phyloP scores from a whole-genome alignment of 2,113 vertebrate genomes.

The Toxotes chatareus region DNA sequence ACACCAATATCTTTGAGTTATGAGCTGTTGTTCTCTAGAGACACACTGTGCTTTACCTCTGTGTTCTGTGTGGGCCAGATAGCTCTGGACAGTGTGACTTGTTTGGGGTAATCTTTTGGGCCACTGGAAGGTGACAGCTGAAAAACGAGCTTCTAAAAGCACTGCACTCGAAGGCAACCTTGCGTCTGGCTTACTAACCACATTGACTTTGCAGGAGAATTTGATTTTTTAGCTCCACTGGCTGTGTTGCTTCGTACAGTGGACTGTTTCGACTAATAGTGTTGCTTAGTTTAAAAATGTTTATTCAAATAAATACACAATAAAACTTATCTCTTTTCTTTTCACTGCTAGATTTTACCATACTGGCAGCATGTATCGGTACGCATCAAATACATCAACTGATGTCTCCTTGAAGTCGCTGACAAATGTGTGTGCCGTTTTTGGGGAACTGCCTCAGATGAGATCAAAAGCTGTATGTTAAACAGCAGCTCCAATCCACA shows the following conservation, averaged over 20 bases:
- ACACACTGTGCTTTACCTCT: slow-evolving; percentile 59
- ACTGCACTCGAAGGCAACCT: slow-evolving; percentile 48
- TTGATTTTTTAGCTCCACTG: neutral
- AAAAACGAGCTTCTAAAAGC: slow-evolving; percentile 76
- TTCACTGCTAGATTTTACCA: neutral
- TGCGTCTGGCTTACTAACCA: slow-evolving; percentile 48
- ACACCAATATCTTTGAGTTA: slow-evolving; percentile 76
- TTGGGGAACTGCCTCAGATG: slow-evolving; percentile 33
- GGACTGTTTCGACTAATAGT: neutral
- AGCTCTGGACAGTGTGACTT: slow-evolving; percentile 65
- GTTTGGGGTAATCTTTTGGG: slow-evolving; percentile 68
- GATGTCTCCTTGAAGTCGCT: slow-evolving; percentile 38
- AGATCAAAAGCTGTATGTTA: slow-evolving; percentile 25
- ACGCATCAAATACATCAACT: slow-evolving; percentile 32
- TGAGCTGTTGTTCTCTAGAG: slow-evolving; percentile 67
- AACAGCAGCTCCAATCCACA: slow-evolving; percentile 13
- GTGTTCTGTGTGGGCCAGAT: slow-evolving; percentile 68
- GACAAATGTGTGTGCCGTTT: slow-evolving; percentile 42
- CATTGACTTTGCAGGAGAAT: neutral
- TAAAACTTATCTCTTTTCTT: neutral
- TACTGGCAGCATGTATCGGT: slow-evolving; percentile 15
- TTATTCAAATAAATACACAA: neutral
- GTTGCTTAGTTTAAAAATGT: neutral
- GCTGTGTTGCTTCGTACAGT: neutral
- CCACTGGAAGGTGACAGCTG: slow-evolving; percentile 70